These are phyloP conservation scores for Falco rusticolus DNA, from an alignment of 2,797 vertebrate genomes.

Conservation along the genomic window DNA sequence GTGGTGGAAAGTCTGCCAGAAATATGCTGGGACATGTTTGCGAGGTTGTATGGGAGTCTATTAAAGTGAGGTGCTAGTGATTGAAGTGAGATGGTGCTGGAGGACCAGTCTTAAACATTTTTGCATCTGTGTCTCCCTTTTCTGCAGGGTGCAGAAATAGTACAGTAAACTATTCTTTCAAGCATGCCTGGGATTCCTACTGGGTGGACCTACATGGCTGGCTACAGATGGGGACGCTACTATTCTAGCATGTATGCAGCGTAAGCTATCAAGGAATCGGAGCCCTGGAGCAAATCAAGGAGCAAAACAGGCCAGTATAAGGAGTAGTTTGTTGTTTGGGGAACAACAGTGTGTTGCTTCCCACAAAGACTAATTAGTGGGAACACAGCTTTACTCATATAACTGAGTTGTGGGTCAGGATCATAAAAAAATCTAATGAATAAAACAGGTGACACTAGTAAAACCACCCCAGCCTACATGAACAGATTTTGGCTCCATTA, in stretches of 20 bases:
- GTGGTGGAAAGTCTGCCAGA: neutral
- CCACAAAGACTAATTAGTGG: neutral
- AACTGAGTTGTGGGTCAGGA: neutral
- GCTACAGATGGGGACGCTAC: neutral
- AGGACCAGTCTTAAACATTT: neutral
- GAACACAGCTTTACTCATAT: neutral
- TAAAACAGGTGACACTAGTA: neutral
- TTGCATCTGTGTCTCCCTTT: neutral
- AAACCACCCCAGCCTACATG: neutral
- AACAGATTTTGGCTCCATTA: neutral
- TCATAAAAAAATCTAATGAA: neutral
- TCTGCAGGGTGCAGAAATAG: neutral
- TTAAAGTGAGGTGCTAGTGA: neutral
- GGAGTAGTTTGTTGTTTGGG: neutral
- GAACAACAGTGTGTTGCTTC: neutral
- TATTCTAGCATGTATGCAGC: neutral
- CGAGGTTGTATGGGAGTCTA: neutral
- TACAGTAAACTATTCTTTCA: neutral
- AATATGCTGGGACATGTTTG: neutral
- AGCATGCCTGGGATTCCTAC: neutral
- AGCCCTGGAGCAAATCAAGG: neutral
- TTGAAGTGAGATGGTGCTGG: neutral
- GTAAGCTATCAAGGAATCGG: neutral
- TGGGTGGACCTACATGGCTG: rapidly evolving
- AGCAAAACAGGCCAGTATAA: neutral